Evolutionary conservation across 2,113 vertebrate species (phyloP).

Genomic region (Anoplopoma fimbria): DNA sequence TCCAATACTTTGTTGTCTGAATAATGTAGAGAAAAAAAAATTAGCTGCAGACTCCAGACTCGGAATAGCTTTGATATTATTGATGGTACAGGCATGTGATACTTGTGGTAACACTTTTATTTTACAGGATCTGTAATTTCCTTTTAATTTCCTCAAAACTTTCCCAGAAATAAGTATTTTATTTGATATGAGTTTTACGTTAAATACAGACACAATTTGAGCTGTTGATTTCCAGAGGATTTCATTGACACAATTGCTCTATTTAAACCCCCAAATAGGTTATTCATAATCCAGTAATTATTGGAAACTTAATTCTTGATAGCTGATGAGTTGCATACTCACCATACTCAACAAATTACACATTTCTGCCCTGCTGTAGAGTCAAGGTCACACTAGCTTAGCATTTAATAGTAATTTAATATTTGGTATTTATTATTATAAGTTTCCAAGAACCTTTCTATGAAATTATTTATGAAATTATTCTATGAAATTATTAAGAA

Average conservation of each 20-base stretch:
- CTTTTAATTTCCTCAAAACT: slow-evolving; percentile 7
- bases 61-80: slow-evolving; percentile 61
- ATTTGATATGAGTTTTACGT: background rate
- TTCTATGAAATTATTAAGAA: background rate
- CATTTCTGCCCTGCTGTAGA: background rate
- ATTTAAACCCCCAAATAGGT: background rate
- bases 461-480: background rate
- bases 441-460: background rate
- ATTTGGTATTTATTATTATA: slow-evolving; percentile 7
- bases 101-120: slow-evolving; percentile 35
- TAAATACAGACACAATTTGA: background rate
- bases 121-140: slow-evolving; percentile 33
- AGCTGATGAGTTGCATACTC: background rate
- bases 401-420: slow-evolving; percentile 1
- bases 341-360: background rate
- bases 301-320: background rate
- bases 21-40: slow-evolving; percentile 28
- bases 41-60: slow-evolving; percentile 45
- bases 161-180: background rate
- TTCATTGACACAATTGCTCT: background rate
- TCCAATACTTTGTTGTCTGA: slow-evolving; percentile 56
- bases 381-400: background rate
- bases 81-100: slow-evolving; percentile 57
- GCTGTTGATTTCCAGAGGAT: background rate
- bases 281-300: background rate